Base-by-base conservation (phyloP, 1,140 invertebrate species). In the Spodoptera litura region DNA sequence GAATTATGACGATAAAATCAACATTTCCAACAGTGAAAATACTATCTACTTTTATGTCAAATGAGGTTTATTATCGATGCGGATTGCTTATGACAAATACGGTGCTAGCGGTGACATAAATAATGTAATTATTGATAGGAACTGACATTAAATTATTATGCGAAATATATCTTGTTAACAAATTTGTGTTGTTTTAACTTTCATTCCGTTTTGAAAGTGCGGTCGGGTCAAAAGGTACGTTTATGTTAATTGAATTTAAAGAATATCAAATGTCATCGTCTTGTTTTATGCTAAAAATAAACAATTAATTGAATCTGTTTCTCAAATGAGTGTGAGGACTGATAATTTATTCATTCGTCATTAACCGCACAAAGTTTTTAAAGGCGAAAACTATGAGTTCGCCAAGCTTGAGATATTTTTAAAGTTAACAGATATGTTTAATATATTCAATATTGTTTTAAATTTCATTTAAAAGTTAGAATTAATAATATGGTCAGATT, bases 241-340 rank as follows among this genome's bases (percentile, higher is more conserved):
- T 53, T 64, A 55, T 66, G 52, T 38, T 25, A 66, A 66, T 52
- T 55, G 9, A 66, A 15, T 52, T 51, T 5, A 44, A 62, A 25
- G 27, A 27, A 31, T 78, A 78, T 20, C 44, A 70, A 75, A 83
- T 78, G 62, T 77, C 56, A 74, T 74, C 38, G 27, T 5, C 52
- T 12, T n/a, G 51, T 70, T 70, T 27, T 56, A 20, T 9, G 20
- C 4, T 44, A 44, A 44, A 44, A 44, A 44, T 44, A 44, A 44
- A 44, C 9, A 44, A 5, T 44, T 44, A 44, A 44, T 44, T 44
- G 38, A 44, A 38, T 8, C 8, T 44, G 0, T 44, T 9, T 44
- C 8, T 8, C 4, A 1, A 44, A 44, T 44, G 38, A 5, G 35
- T 44, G 0, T 44, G 38, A 4, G 38, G 8, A 0, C 8, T 44